Evolutionary conservation across 2,797 vertebrate genomes (phyloP), one percentile per base, ranked within the genome.

Genomic region (Poecilia gillii): DNA sequence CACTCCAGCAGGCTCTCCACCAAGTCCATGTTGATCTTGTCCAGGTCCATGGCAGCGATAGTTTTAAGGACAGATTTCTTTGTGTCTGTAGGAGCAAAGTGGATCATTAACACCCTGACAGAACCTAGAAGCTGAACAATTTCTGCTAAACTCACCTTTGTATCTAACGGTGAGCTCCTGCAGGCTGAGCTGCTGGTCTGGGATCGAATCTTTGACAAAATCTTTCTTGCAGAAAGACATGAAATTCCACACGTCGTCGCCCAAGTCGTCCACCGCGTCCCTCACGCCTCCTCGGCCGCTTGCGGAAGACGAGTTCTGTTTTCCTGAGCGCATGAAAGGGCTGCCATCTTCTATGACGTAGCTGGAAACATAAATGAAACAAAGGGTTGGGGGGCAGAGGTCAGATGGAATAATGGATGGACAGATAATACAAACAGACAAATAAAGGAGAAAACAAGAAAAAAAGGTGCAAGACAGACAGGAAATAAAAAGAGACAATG

Each of bases 11-110:
- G 91, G 77, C 93, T 96, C 91, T 99, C 99, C 85, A 99, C 96
- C 89, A 99, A 93, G 84, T 99, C 98, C 94, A 99, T 96, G 91
- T 99, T 99, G 84, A 99, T 97, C 94, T 98, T 99, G 82, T 99
- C 97, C 88, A 99, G 95, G 90, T 99, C 98, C 97, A 99, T 98
- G 36, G 93, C 74, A 84, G 97, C 93, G 73, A 99, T 94, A 1
- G 97, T 98, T 94, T 97, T 98, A 88, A 99, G 87, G 80, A 97
- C 98, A 74, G 97, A 88, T 83, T 96, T 98, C 84, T 94, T 97
- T 68, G 96, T 90, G 13, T 96, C 99, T 99, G 73, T 47, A 81
- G 6, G 3, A 80, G n/a, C 12, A 76, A 79, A 16, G 77, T 5
- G 81, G 45, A 66, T 28, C 5, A 45, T 71, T 28, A 28, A 59